phyloP scores from a whole-genome alignment of 2,113 vertebrate species.

The Cryptomyrus ogoouensis region DNA sequence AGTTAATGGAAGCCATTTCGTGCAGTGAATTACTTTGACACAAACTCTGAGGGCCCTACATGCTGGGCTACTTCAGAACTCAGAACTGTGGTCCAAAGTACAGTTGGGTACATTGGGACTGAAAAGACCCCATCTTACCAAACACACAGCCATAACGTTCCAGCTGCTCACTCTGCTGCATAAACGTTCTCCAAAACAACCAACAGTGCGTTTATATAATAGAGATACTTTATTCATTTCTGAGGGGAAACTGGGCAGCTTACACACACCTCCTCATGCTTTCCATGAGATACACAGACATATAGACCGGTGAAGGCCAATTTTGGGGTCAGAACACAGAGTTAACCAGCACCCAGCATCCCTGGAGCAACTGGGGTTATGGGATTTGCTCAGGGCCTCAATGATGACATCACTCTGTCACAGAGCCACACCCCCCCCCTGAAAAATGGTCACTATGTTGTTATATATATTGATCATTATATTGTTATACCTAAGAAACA shows the following conservation, averaged over 20 bases:
- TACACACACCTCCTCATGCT: neutral
- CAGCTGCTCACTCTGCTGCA: neutral
- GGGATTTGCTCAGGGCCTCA: too few species aligned
- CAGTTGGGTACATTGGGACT: neutral
- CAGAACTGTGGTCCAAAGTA: neutral
- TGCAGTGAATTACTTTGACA: neutral
- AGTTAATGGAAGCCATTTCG: conserved; percentile 3
- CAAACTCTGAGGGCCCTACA: neutral
- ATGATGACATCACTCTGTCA: too few species aligned
- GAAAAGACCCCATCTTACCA: neutral
- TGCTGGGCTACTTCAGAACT: neutral
- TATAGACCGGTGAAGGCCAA: neutral
- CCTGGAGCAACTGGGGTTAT: neutral
- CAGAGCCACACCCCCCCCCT: too few species aligned
- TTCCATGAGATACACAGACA: neutral
- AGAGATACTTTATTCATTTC: neutral
- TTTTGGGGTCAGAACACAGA: neutral
- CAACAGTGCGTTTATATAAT: neutral
- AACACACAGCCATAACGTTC: neutral
- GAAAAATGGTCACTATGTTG: too few species aligned
- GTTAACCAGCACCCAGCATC: neutral
- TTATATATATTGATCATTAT: too few species aligned
- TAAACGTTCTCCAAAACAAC: neutral
- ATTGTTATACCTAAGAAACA: neutral
- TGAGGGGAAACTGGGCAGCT: neutral